phyloP scores from a whole-genome alignment of 2,797 vertebrate genomes.

The Enteromius radiatus region DNA sequence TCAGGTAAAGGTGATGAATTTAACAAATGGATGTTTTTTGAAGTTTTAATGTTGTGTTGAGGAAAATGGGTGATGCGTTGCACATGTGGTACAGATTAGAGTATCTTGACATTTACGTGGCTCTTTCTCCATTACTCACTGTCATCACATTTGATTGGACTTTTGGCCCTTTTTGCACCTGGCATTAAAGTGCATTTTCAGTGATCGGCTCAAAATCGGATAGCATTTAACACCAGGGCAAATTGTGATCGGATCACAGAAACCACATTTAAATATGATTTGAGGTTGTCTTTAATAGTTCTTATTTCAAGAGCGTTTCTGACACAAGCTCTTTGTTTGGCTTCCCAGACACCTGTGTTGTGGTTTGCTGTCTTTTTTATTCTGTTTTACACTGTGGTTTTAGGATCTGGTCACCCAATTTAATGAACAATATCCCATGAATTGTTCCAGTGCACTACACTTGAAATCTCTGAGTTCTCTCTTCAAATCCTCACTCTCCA shows the following conservation, averaged over 20 bases:
- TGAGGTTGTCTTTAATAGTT: background rate
- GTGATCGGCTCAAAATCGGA: conserved; percentile 12
- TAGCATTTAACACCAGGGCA: background rate
- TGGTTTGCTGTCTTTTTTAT: conserved; percentile 12
- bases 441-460: conserved; percentile 38
- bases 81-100: conserved; percentile 11
- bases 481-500: conserved; percentile 6
- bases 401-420: conserved; percentile 16
- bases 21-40: background rate
- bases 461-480: conserved; percentile 7
- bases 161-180: conserved; percentile 26
- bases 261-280: background rate
- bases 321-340: background rate
- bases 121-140: conserved; percentile 43
- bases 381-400: conserved; percentile 13
- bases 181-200: background rate
- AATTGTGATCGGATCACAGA: conserved; percentile 18
- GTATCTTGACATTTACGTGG: conserved; percentile 47
- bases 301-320: background rate
- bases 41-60: conserved; percentile 12
- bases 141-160: conserved; percentile 30
- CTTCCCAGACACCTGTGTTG: background rate
- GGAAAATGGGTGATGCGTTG: conserved; percentile 29
- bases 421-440: conserved; percentile 28
- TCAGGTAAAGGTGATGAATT: conserved; percentile 23